These are phyloP conservation scores for Percina caprodes DNA, from an alignment of 2,113 vertebrate species.

Conservation along the genomic window DNA sequence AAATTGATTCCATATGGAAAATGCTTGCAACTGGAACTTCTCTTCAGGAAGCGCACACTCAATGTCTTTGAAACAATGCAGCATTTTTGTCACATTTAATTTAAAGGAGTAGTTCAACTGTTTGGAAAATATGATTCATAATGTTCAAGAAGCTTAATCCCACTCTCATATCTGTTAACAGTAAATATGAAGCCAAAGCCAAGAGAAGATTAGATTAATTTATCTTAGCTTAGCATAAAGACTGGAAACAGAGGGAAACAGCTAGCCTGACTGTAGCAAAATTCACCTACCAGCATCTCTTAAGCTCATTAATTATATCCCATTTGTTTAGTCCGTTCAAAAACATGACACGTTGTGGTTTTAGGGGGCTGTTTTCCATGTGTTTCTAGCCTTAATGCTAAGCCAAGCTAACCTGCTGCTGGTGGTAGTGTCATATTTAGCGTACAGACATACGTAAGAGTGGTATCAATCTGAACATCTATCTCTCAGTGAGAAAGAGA, in stretches of 20 bases:
- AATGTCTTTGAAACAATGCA: background rate
- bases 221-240: constrained; percentile 9
- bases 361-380: too few species aligned
- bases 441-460: too few species aligned
- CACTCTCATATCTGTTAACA: background rate
- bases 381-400: too few species aligned
- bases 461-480: background rate
- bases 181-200: background rate
- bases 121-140: background rate
- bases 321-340: too few species aligned
- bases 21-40: constrained; percentile 1
- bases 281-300: background rate
- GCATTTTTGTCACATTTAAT: background rate
- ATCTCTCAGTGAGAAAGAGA: background rate
- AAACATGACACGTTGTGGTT: too few species aligned
- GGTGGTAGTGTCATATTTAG: too few species aligned
- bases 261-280: background rate
- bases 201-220: background rate
- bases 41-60: background rate
- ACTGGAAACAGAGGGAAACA: constrained; percentile 1
- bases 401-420: too few species aligned
- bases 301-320: background rate
- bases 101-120: background rate
- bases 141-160: background rate
- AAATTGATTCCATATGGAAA: constrained; percentile 54